Evolutionary conservation across 2,113 vertebrate genomes (phyloP), one percentile per base, ranked within the genome.

Genomic region (Tenebrosternarchus preto): DNA sequence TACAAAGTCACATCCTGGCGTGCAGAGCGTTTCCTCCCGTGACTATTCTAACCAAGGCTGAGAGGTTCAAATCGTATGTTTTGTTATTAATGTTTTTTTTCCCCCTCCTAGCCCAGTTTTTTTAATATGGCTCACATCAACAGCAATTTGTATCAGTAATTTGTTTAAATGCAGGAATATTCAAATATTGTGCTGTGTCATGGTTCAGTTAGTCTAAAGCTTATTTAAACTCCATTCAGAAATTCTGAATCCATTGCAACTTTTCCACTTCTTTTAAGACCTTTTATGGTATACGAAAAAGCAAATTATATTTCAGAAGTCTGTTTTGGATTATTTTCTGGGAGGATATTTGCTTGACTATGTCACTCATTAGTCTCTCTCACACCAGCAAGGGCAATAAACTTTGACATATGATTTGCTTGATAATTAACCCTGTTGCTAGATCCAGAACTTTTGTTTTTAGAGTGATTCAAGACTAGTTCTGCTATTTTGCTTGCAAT

Each of bases 281-380:
- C 75, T 56, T 59, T 82, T 61, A 36, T 39, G 9, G 53, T 73
- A 57, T 78, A 61, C n/a, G 79, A 75, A 74, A 71, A 76, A 76
- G 64, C 77, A 82, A 64, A 68, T 53, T n/a, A 76, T 5, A 76
- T 64, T 77, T 66, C 70, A 33, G 66, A 25, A 55, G 55, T 24
- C 17, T 68, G 68, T 82, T 43, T 79, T 73, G 33, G 78, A 50
- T 74, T 83, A 68, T 73, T 83, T 79, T 59, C 50, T 55, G 31
- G 20, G 55, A 24, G 56, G 73, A 50, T 20, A 36, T 77, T 71
- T 64, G 43, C 67, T 66, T 60, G 36, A n/a, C 60, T 74, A 39
- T 55, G 29, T 80, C 72, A 39, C 73, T 76, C 77, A 24, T 63
- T 31, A 61, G 55, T 56, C 60, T 57, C 56, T 74, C 67, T 61